phyloP scores from a whole-genome alignment of 2,888 invertebrate genomes.

The Thymelicus acteon region DNA sequence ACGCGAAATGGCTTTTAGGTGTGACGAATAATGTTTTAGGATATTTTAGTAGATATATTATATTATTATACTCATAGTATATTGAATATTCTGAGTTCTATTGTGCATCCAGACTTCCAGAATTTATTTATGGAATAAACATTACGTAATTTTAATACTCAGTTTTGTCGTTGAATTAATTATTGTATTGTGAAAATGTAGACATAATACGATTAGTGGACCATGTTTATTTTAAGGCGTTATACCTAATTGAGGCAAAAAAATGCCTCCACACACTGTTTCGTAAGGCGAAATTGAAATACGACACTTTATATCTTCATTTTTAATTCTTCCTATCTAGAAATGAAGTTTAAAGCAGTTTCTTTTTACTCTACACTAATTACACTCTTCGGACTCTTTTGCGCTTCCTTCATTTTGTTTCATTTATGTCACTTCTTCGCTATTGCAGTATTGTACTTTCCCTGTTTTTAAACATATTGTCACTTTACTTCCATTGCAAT shows the following conservation, averaged over 20 bases:
- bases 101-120: no score
- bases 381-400: constrained; percentile 68
- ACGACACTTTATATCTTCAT: constrained; percentile 71
- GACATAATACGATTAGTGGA: constrained; percentile 31
- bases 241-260: constrained; percentile 50
- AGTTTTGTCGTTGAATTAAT: no score
- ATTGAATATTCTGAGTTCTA: not conserved
- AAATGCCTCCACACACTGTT: constrained; percentile 67
- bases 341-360: constrained; percentile 74
- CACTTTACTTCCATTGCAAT: not conserved
- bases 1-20: not conserved
- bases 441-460: constrained; percentile 46
- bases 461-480: constrained; percentile 6
- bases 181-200: constrained; percentile 1
- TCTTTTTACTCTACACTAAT: constrained; percentile 75
- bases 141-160: no score
- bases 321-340: constrained; percentile 71
- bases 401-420: constrained; percentile 52
- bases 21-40: not conserved
- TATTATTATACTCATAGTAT: constrained; percentile 15
- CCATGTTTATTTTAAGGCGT: constrained; percentile 44
- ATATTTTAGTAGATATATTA: not conserved
- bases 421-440: constrained; percentile 57
- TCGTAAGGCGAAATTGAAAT: constrained; percentile 68
- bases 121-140: no score